Evolutionary conservation across 2,888 invertebrate species (phyloP).

Genomic region (Antitype chi): DNA sequence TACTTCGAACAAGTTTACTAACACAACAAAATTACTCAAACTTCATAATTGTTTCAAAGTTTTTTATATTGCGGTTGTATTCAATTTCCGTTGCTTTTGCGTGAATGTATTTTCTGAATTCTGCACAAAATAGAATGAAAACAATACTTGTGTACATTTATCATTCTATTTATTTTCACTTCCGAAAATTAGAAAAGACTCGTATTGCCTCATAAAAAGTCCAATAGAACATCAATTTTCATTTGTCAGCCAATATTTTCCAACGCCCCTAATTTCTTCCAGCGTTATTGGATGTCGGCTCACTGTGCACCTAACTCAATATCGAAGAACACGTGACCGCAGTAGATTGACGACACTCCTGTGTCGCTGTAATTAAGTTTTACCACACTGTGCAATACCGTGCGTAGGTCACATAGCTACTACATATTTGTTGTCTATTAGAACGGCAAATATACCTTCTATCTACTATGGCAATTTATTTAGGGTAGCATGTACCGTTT

Average conservation of each 20-base stretch:
- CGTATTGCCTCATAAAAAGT: slow-evolving; percentile 42
- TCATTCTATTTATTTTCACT: slow-evolving; percentile 34
- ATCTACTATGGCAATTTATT: slow-evolving; percentile 39
- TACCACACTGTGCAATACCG: slow-evolving; percentile 59
- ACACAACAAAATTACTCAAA: slow-evolving; percentile 72
- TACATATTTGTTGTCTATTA: slow-evolving; percentile 56
- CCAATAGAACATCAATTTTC: slow-evolving; percentile 51
- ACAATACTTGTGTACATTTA: slow-evolving; percentile 2
- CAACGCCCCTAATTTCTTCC: slow-evolving; percentile 71
- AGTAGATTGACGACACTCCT: slow-evolving; percentile 79
- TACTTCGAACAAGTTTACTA: slow-evolving; percentile 67
- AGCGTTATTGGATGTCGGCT: slow-evolving; percentile 68
- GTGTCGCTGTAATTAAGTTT: slow-evolving; percentile 75
- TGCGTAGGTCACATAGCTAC: slow-evolving; percentile 53
- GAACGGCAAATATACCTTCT: slow-evolving; percentile 25
- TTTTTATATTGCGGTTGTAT: slow-evolving; percentile 67
- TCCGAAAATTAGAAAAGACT: slow-evolving; percentile 36
- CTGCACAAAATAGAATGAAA: slow-evolving; percentile 3
- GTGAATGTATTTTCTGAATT: slow-evolving; percentile 45
- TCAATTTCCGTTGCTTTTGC: slow-evolving; percentile 58
- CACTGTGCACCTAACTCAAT: slow-evolving; percentile 75
- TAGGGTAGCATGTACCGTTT: slow-evolving; percentile 39
- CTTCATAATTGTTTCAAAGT: slow-evolving; percentile 73
- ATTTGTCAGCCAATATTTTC: slow-evolving; percentile 69
- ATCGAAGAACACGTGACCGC: slow-evolving; percentile 81